phyloP scores from a whole-genome alignment of 2,888 invertebrate species.

The Agrotis ipsilon region DNA sequence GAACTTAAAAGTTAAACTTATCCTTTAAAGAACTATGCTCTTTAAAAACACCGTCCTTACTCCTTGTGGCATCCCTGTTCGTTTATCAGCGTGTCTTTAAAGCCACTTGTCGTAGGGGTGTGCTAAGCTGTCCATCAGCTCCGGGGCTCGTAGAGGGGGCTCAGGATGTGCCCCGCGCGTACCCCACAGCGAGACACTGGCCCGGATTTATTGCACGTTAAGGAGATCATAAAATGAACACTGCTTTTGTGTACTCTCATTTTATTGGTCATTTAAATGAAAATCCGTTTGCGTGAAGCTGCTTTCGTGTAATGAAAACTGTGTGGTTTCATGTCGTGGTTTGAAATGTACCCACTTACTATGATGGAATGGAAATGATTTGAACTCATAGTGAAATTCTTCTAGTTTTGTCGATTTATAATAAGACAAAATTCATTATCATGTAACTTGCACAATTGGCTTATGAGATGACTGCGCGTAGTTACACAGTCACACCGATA shows the following conservation, averaged over 20 bases:
- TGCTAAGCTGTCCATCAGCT: conserved; percentile 50
- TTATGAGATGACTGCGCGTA: too few species aligned
- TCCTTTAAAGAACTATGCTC: too few species aligned
- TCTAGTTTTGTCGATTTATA: too few species aligned
- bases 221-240: conserved; percentile 59
- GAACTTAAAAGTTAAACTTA: too few species aligned
- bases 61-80: conserved; percentile 25
- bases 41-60: too few species aligned
- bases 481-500: too few species aligned
- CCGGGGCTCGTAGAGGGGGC: neutral
- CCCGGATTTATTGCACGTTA: conserved; percentile 60
- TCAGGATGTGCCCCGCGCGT: conserved; percentile 6
- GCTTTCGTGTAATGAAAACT: conserved; percentile 15
- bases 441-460: too few species aligned
- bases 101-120: conserved; percentile 52
- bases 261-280: conserved; percentile 51
- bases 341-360: neutral
- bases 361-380: neutral
- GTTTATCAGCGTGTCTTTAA: conserved; percentile 39
- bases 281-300: conserved; percentile 44
- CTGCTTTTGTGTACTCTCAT: conserved; percentile 43
- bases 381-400: too few species aligned
- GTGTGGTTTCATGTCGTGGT: conserved; percentile 7
- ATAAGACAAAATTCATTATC: too few species aligned
- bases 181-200: conserved; percentile 24